These are phyloP conservation scores for Therioaphis trifolii DNA, from an alignment of 2,888 invertebrate genomes.

Conservation along the genomic window DNA sequence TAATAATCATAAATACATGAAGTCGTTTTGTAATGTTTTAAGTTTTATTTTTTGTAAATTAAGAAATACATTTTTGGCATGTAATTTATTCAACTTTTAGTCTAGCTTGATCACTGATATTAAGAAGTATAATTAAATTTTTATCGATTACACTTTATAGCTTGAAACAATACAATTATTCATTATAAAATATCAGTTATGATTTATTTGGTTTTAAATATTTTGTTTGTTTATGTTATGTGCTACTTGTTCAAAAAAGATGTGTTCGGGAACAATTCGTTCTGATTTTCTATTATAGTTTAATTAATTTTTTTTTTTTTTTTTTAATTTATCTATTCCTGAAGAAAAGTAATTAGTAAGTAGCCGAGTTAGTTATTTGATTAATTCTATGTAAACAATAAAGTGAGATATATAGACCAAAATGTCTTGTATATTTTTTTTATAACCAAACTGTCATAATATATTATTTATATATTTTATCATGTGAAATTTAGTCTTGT, in stretches of 20 bases:
- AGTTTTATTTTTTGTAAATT: slow-evolving; percentile 1
- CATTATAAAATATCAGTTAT: slow-evolving; percentile 12
- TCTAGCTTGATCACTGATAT: background rate
- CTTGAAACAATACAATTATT: slow-evolving; percentile 5
- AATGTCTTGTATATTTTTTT: slow-evolving; percentile 33
- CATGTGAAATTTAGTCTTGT: slow-evolving; percentile 1
- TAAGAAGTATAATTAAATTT: slow-evolving; percentile 8
- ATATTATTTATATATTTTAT: slow-evolving; percentile 21
- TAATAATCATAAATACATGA: background rate
- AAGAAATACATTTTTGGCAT: slow-evolving; percentile 12
- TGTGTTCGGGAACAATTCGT: slow-evolving; percentile 9
- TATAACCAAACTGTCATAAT: background rate
- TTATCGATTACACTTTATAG: background rate
- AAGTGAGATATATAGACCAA: slow-evolving; percentile 27
- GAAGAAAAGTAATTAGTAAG: background rate
- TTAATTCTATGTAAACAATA: slow-evolving; percentile 10
- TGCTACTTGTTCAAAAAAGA: slow-evolving; percentile 1
- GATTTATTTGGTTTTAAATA: slow-evolving; percentile 11
- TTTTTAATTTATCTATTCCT: background rate
- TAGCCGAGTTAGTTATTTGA: slow-evolving; percentile 7
- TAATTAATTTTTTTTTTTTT: background rate
- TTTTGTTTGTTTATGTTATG: slow-evolving; percentile 25
- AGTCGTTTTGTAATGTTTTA: slow-evolving; percentile 34
- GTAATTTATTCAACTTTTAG: background rate
- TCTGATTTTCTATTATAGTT: slow-evolving; percentile 18